Evolutionary conservation across 2,888 invertebrate species (phyloP), one percentile per base, ranked within the genome.

Genomic region (Eilema griseolum): DNA sequence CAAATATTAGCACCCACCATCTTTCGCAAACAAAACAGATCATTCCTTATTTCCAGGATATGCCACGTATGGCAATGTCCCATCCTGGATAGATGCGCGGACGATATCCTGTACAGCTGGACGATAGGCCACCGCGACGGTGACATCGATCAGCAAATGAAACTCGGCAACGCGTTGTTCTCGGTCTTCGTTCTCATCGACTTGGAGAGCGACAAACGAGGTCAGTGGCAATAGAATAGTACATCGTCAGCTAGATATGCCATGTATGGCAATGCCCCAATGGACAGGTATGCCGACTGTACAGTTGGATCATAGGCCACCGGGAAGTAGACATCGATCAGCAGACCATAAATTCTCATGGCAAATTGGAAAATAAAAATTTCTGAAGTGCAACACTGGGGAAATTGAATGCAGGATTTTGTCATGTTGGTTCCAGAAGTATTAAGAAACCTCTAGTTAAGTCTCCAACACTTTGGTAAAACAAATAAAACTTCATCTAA

Each of bases 1-100:
- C n/a, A 28, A 28, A 28, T 5, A 28, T 28, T 28, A 28, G 4
- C 31, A 33, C 31, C n/a, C n/a, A n/a, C n/a, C n/a, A n/a, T n/a
- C n/a, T n/a, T n/a, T n/a, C n/a, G n/a, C n/a, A n/a, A n/a, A n/a
- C n/a, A n/a, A 33, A 33, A 28, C 26, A 26, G 20, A 28, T 28
- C 2, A n/a, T n/a, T 20, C n/a, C 60, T 60, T 10, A 26, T 28
- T 85, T 84, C 1, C 86, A 94, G 94, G 68, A 92, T 95, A 79
- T 92, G 93, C 63, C 93, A 94, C 82, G 89, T 94, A 1, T 96
- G 96, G 96, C 95, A 95, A 78, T 96, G 96, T 75, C 92, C 95
- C 0, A 87, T 95, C 59, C 85, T 96, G 69, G 91, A 91, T 67
- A 85, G 94, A 0, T 95, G 96, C 65, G 93, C 96, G 59, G 90